Conservation (phyloP, 2,113 vertebrate species). For the Paracanthobrama guichenoti region DNA sequence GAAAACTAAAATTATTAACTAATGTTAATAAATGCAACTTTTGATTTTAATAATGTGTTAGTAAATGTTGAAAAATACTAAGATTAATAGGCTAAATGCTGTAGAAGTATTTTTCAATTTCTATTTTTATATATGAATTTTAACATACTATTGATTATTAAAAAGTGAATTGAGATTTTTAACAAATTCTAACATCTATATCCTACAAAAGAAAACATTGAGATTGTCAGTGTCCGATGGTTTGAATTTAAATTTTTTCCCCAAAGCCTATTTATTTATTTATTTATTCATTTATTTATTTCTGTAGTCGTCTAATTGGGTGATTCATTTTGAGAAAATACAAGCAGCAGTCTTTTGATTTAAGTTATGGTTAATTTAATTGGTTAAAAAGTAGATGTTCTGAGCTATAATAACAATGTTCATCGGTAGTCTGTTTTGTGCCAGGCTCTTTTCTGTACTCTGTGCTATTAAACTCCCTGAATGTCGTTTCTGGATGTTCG, state of each 20-base stretch:
- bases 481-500: conserved; percentile 29
- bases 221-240: neutral
- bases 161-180: too few relatives aligned
- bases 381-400: neutral
- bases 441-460: neutral
- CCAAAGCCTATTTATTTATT: neutral
- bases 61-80: too few relatives aligned
- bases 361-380: neutral
- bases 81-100: too few relatives aligned
- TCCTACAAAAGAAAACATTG: neutral
- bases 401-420: neutral
- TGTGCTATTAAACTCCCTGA: conserved; percentile 21
- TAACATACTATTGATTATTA: too few relatives aligned
- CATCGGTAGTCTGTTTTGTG: neutral
- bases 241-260: neutral
- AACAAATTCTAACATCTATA: neutral
- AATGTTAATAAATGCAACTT: too few relatives aligned
- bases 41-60: too few relatives aligned
- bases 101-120: too few relatives aligned
- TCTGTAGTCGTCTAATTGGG: neutral
- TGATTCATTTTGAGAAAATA: too few relatives aligned
- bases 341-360: neutral
- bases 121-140: too few relatives aligned
- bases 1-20: too few relatives aligned
- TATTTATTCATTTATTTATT: neutral